Base-by-base conservation (phyloP, 1,140 invertebrate species). In the Sycophaga agraensis region DNA sequence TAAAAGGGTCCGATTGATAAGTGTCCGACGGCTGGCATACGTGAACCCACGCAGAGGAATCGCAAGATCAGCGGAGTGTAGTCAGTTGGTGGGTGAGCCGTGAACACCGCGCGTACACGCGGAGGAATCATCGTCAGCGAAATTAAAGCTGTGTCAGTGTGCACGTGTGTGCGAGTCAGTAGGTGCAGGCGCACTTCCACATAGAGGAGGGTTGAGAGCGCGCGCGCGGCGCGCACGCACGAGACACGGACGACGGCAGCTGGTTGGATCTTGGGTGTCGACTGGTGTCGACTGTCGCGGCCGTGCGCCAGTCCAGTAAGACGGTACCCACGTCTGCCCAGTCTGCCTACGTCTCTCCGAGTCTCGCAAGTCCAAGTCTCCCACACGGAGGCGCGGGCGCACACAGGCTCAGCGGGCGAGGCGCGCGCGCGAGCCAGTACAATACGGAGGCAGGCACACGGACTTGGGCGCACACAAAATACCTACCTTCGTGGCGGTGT, bases 121-220 rank as follows among this genome's bases (percentile, higher is more conserved):
- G 11, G 9, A 11, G 40, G 9, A 12, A 37, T 39, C 35, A 56
- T 56, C 66, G 62, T 66, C 67, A 65, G 57, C 65, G 62, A 71
- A 62, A 67, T 64, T 70, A 67, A 46, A 68, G 43, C 43, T 63
- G 63, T 60, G 72, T 68, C 67, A 62, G 68, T 68, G 62, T 75
- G 73, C 75, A 70, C 66, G 70, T 71, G 61, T 61, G 35, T 50
- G 56, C n/a, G n/a, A n/a, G n/a, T n/a, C n/a, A n/a, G n/a, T n/a
- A 43, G 21, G 68, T 68, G 70, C 65, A 69, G 72, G 70, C 70
- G 71, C 66, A 70, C 48, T 68, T 67, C 63, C 46, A n/a, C 28
- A 31, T 11, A 31, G 5, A 37, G 48, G 65, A 59, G 63, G 4
- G 63, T 66, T 60, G 65, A 61, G 63, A 53, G 65, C 55, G 66